Percentiles rank a stretch among this genome's conserved stretches.
phyloP scores from a whole-genome alignment of 2,797 vertebrate genomes.

The Botia almorhae region DNA sequence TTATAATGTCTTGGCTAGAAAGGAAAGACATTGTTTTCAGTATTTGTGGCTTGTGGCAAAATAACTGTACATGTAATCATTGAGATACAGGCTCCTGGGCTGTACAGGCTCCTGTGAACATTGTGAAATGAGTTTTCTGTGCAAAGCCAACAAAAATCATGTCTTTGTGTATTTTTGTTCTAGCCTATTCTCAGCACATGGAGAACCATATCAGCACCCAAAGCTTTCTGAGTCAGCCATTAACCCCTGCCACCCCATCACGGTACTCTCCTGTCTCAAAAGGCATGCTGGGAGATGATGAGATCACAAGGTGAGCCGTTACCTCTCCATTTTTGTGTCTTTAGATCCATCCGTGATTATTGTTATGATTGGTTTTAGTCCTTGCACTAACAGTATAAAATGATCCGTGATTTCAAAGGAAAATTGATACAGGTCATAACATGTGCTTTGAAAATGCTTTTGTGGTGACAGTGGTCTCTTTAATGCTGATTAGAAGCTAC shows the following conservation, averaged over 20 bases:
- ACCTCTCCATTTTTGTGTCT: slow-evolving; percentile 5
- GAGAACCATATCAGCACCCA: slow-evolving; percentile 91
- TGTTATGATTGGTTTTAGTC: neutral
- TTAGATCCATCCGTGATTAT: neutral
- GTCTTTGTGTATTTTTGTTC: slow-evolving; percentile 55
- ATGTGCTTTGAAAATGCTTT: neutral
- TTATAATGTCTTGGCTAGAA: too few species aligned
- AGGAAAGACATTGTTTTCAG: too few species aligned
- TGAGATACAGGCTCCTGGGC: neutral
- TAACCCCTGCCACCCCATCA: slow-evolving; percentile 79
- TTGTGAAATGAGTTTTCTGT: neutral
- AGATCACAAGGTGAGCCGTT: slow-evolving; percentile 85
- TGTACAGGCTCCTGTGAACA: neutral
- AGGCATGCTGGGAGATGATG: slow-evolving; percentile 88
- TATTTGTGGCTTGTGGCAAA: too few species aligned
- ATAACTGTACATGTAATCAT: neutral
- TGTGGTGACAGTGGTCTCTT: neutral
- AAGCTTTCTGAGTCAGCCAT: slow-evolving; percentile 82
- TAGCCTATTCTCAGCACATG: slow-evolving; percentile 89
- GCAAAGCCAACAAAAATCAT: neutral
- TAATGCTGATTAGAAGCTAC: too few species aligned
- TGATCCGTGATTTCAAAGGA: neutral
- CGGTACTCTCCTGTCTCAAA: slow-evolving; percentile 92
- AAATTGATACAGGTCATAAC: neutral
- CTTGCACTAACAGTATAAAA: neutral